A percentile compares a stretch with the other conserved stretches of the same genome.
Evolutionary conservation across 1,140 invertebrate species (phyloP).

Genomic region (Ladona fulva): DNA sequence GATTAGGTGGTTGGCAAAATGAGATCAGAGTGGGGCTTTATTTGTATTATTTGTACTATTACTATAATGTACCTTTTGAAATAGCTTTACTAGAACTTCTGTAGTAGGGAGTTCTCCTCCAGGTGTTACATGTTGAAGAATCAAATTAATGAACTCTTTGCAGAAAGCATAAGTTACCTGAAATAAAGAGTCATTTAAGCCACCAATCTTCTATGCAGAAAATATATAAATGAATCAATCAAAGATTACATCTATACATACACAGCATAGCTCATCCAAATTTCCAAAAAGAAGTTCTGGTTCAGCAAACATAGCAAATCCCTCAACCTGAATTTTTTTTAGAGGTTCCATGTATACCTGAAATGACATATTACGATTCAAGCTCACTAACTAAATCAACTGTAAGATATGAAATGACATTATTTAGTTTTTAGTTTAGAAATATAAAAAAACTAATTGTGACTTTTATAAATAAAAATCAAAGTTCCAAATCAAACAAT

Average conservation of each 20-base stretch:
- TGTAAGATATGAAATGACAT: too few species aligned
- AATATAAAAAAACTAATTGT: too few species aligned
- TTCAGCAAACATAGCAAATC: constrained; percentile 57
- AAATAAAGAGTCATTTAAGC: neutral
- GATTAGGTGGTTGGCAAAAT: too few species aligned
- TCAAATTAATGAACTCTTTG: constrained; percentile 51
- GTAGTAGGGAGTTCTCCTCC: constrained; percentile 40
- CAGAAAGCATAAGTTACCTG: constrained; percentile 60
- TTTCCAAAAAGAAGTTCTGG: constrained; percentile 61
- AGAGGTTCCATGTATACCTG: constrained; percentile 63
- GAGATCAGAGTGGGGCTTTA: too few species aligned
- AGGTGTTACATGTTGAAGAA: constrained; percentile 43
- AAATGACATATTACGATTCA: neutral
- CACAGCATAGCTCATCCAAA: constrained; percentile 57
- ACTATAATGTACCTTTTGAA: constrained; percentile 43
- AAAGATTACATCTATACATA: constrained; percentile 32
- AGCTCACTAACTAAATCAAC: too few species aligned
- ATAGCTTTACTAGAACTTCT: constrained; percentile 47
- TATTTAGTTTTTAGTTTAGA: too few species aligned
- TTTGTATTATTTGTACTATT: too few species aligned
- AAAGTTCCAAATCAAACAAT: too few species aligned
- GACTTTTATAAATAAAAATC: too few species aligned
- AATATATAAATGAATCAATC: neutral
- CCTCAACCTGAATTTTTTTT: constrained; percentile 62
- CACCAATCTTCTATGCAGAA: neutral